Percentiles rank a stretch among this genome's conserved stretches.
These are phyloP conservation scores for Enteromius thamalakanensis DNA, from an alignment of 2,797 vertebrate genomes.

Conservation along the genomic window DNA sequence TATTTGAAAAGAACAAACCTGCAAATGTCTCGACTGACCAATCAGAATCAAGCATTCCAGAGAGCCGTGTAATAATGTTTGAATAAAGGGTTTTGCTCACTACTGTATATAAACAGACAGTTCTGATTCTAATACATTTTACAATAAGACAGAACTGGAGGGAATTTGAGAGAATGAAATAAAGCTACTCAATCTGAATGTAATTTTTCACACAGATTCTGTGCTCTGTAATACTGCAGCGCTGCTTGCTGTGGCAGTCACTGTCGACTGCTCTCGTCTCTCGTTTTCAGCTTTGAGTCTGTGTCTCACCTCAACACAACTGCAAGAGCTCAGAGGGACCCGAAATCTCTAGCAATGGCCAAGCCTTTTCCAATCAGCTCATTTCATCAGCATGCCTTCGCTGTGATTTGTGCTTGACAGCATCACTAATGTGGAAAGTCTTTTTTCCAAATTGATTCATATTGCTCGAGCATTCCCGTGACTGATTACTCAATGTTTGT, in stretches of 20 bases:
- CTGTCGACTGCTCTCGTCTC: background rate
- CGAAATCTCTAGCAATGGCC: background rate
- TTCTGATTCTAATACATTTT: background rate
- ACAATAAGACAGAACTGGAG: background rate
- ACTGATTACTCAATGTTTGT: slow-evolving; percentile 77
- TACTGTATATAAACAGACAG: background rate
- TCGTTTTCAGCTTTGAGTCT: slow-evolving; percentile 72
- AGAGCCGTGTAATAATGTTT: background rate
- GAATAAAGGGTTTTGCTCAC: background rate
- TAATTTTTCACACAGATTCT: background rate
- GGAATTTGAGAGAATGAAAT: background rate
- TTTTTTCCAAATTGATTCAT: slow-evolving; percentile 55
- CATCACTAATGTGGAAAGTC: slow-evolving; percentile 61
- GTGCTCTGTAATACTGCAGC: background rate
- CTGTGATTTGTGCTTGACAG: slow-evolving; percentile 49
- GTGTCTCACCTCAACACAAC: slow-evolving; percentile 30
- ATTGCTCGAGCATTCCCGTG: slow-evolving; percentile 62
- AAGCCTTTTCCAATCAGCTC: slow-evolving; percentile 17
- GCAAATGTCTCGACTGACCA: too few relatives aligned
- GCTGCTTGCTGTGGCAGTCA: background rate
- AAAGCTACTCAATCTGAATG: background rate
- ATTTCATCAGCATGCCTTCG: slow-evolving; percentile 11
- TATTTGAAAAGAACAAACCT: too few relatives aligned
- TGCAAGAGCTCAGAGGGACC: background rate
- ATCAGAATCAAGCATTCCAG: too few relatives aligned